Evolutionary conservation across 2,888 invertebrate species (phyloP), one percentile per base, ranked within the genome.

Genomic region (Craniophora ligustri): DNA sequence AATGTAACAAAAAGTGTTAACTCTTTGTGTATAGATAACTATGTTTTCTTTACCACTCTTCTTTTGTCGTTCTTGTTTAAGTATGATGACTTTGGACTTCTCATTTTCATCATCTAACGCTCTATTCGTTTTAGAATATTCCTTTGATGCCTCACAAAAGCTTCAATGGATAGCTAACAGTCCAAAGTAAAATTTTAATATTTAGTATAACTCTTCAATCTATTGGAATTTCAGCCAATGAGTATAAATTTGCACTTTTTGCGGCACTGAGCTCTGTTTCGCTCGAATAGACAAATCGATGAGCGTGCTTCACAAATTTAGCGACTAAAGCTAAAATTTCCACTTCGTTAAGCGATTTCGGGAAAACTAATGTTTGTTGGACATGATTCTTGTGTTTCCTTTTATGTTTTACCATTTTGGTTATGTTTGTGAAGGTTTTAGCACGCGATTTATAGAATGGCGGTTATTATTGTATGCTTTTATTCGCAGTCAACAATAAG

Each of bases 231-330:
- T 16, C 10, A 3, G 19, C 11, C 28, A 19, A 36, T n/a, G 19
- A 19, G 5, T 26, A n/a, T 2, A 18, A 6, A 14, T 46, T 42
- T 32, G 4, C 34, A 28, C 3, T 47, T 65, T 49, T 67, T 61
- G 1, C 1, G 10, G 2, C 5, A 28, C 41, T 46, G n/a, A 48
- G n/a, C 50, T 45, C 40, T 30, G 66, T 50, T 68, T 54, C 62
- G 66, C 53, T 58, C 19, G 41, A 46, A 45, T 32, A 54, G 30
- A 48, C 35, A 48, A 46, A 57, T 48, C 34, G 34, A 30, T 18
- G 50, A 39, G 31, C 67, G 57, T 58, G 68, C 30, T 51, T 53
- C 66, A 68, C 49, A 50, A 69, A 48, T 62, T 67, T 53, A 34
- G 34, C 38, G 45, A 58, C 58, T 62, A 38, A 41, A 21, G 11